A percentile compares a stretch with the other conserved stretches of the same genome.
phyloP scores from a whole-genome alignment of 2,888 invertebrate species.

The Rutpela maculata region DNA sequence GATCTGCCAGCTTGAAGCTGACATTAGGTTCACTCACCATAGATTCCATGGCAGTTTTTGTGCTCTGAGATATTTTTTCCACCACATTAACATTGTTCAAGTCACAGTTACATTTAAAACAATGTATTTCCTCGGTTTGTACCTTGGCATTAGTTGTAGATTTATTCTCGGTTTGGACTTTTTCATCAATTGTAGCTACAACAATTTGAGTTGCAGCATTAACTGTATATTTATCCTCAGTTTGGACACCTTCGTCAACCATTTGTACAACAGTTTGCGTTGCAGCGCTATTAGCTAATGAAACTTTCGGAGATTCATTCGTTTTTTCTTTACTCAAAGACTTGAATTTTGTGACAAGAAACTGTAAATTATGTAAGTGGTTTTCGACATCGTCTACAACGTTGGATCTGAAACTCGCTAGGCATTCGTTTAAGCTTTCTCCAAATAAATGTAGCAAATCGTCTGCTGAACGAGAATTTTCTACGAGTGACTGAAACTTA shows the following conservation, averaged over 20 bases:
- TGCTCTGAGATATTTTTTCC: neutral
- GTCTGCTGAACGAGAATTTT: neutral
- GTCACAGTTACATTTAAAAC: slow-evolving; percentile 10
- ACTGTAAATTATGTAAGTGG: neutral
- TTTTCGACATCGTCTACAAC: neutral
- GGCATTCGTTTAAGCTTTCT: slow-evolving; percentile 5
- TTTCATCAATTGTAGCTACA: neutral
- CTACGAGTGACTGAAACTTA: neutral
- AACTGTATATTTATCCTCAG: neutral
- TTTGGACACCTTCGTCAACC: neutral
- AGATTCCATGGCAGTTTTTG: neutral
- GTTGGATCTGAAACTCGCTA: neutral
- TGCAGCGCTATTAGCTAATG: neutral
- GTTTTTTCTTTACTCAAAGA: neutral
- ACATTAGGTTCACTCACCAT: neutral
- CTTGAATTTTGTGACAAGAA: slow-evolving; percentile 18
- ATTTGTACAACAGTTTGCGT: slow-evolving; percentile 7
- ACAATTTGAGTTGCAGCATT: slow-evolving; percentile 11
- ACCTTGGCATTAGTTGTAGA: neutral
- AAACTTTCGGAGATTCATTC: neutral
- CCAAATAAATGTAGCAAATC: slow-evolving; percentile 14
- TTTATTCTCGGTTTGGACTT: slow-evolving; percentile 18
- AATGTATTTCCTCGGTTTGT: slow-evolving; percentile 20
- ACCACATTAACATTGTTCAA: neutral
- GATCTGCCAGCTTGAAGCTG: neutral